phyloP scores from a whole-genome alignment of 1,140 invertebrate genomes.

The Mesaphorura yosii region DNA sequence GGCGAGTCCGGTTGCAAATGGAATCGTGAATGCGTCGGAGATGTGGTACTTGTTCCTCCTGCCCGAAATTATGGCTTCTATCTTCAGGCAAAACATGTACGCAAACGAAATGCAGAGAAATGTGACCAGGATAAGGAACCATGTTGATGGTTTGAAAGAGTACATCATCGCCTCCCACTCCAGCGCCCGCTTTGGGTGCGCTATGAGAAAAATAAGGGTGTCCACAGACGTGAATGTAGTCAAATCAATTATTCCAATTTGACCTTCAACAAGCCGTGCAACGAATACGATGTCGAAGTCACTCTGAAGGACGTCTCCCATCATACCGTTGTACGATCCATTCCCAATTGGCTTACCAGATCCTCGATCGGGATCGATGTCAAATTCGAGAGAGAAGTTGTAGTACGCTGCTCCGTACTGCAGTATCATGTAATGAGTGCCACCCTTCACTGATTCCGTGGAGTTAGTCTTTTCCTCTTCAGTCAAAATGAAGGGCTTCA shows the following conservation, averaged over 20 bases:
- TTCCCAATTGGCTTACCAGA: slow-evolving; percentile 14
- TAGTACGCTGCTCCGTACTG: slow-evolving; percentile 1
- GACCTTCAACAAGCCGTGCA: slow-evolving; percentile 9
- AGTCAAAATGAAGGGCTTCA: slow-evolving; percentile 17
- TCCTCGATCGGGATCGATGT: slow-evolving; percentile 12
- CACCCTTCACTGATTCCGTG: slow-evolving; percentile 7
- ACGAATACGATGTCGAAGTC: slow-evolving; percentile 17
- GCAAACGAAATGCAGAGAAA: slow-evolving; percentile 3
- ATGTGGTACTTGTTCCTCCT: not conserved
- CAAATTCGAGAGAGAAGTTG: slow-evolving; percentile 17
- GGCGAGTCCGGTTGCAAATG: slow-evolving; percentile 10
- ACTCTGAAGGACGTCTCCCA: slow-evolving; percentile 16
- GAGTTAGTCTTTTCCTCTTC: not conserved
- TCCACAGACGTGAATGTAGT: slow-evolving; percentile 16
- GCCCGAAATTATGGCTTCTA: not conserved
- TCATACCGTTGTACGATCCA: slow-evolving; percentile 20
- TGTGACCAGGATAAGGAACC: slow-evolving; percentile 7
- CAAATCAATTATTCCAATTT: slow-evolving; percentile 20
- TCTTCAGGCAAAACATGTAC: not conserved
- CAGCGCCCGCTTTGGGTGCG: slow-evolving; percentile 3
- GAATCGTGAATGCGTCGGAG: slow-evolving; percentile 13
- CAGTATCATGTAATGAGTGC: slow-evolving; percentile 23
- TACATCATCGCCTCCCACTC: slow-evolving; percentile 20
- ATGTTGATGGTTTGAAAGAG: slow-evolving; percentile 6
- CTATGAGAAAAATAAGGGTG: slow-evolving; percentile 17